phyloP scores from a whole-genome alignment of 2,797 vertebrate genomes.

The Scarus forsteni region DNA sequence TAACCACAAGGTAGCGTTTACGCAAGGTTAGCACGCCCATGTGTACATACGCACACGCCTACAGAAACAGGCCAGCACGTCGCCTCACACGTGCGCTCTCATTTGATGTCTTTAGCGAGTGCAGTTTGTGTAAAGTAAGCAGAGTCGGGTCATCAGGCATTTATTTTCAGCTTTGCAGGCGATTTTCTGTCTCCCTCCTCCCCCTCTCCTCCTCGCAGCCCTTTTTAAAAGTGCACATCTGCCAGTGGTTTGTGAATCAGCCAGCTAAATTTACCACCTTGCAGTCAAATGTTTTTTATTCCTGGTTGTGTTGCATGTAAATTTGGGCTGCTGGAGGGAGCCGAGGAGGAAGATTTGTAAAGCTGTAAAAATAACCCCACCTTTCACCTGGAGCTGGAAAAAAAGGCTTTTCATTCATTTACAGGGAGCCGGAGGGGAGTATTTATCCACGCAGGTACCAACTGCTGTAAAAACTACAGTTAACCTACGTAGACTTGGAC shows the following conservation, averaged over 20 bases:
- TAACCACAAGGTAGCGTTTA: slow-evolving; percentile 81
- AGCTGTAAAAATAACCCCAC: slow-evolving; percentile 83
- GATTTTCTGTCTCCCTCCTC: slow-evolving; percentile 67
- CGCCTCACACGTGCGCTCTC: slow-evolving; percentile 42
- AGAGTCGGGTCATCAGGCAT: slow-evolving; percentile 75
- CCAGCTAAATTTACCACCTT: slow-evolving; percentile 85
- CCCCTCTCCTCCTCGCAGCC: slow-evolving; percentile 62
- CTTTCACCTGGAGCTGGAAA: slow-evolving; percentile 80
- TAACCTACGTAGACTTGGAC: slow-evolving; percentile 49
- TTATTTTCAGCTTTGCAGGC: slow-evolving; percentile 79
- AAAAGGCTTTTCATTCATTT: slow-evolving; percentile 77
- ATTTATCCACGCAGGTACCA: slow-evolving; percentile 73
- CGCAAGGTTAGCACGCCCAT: slow-evolving; percentile 72
- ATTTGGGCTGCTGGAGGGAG: slow-evolving; percentile 74
- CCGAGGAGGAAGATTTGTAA: slow-evolving; percentile 78
- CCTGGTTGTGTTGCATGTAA: slow-evolving; percentile 82
- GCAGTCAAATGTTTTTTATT: slow-evolving; percentile 81
- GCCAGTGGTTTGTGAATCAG: slow-evolving; percentile 86
- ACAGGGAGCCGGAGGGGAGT: slow-evolving; percentile 65
- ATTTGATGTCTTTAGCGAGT: slow-evolving; percentile 66
- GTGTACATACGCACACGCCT: slow-evolving; percentile 37
- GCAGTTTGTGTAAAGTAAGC: slow-evolving; percentile 77
- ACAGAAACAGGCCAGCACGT: slow-evolving; percentile 44
- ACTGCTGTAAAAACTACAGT: slow-evolving; percentile 57
- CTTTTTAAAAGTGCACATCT: slow-evolving; percentile 81